phyloP scores from a whole-genome alignment of 2,113 vertebrate genomes.

The Forbesichthys agassizii region DNA sequence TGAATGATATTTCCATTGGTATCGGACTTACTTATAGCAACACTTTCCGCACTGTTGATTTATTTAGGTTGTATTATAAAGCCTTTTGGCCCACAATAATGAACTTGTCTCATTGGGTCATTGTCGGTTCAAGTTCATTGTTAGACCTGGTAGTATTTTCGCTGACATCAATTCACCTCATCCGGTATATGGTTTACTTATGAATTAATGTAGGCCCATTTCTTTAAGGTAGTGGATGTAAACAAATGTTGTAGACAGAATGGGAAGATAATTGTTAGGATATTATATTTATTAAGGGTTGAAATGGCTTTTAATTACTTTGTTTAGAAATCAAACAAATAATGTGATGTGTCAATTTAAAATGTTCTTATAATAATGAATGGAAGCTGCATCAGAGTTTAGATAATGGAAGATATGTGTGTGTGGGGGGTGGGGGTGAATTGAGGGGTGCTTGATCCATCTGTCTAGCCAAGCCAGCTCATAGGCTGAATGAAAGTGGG shows the following conservation, averaged over 20 bases:
- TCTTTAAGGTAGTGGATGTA: no score
- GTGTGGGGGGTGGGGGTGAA: conserved; percentile 45
- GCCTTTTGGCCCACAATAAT: conserved; percentile 16
- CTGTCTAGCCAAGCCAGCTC: conserved; percentile 60
- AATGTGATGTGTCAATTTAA: background rate
- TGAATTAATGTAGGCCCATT: background rate
- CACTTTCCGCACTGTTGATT: background rate
- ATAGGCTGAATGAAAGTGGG: conserved; percentile 34
- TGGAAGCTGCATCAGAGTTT: conserved; percentile 12
- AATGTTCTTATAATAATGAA: background rate
- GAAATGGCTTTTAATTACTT: background rate
- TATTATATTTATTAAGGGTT: background rate
- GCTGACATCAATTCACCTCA: conserved; percentile 28
- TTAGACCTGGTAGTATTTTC: conserved; percentile 19
- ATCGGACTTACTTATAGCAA: background rate
- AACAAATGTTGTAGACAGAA: no score
- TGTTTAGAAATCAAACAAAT: background rate
- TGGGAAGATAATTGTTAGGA: no score
- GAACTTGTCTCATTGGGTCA: conserved; percentile 45
- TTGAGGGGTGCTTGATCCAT: conserved; percentile 58
- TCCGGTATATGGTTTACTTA: background rate
- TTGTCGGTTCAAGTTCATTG: conserved; percentile 61
- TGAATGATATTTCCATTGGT: background rate
- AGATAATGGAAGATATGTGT: conserved; percentile 38
- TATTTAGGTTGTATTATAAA: background rate